These are phyloP conservation scores for Oreotragus oreotragus DNA, from an alignment of 2,113 vertebrate species.

Conservation along the genomic window DNA sequence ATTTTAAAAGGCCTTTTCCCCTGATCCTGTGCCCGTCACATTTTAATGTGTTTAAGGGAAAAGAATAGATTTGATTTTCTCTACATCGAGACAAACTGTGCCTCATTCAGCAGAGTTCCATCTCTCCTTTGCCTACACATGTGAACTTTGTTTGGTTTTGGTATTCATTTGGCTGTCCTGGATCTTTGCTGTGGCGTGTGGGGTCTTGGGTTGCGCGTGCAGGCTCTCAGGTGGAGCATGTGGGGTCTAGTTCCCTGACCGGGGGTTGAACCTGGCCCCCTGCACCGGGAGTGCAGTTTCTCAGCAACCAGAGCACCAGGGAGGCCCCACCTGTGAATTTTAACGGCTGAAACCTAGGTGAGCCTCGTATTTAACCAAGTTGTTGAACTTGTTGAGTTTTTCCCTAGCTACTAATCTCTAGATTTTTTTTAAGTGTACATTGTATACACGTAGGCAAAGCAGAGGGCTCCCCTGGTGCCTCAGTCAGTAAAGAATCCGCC, in stretches of 20 bases:
- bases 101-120: not conserved
- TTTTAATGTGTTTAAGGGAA: not conserved
- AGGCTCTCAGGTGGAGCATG: not conserved
- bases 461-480: not conserved
- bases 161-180: not conserved
- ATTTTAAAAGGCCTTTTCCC: not conserved
- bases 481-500: not conserved
- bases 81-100: not conserved
- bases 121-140: not conserved
- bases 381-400: not conserved
- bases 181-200: not conserved
- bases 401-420: not conserved
- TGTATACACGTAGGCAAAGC: not conserved
- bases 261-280: not conserved
- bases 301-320: not conserved
- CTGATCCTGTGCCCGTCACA: not conserved
- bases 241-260: not conserved
- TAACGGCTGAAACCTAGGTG: not conserved
- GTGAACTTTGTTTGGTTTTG: not conserved
- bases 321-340: not conserved
- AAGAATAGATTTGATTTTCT: not conserved
- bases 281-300: fast-evolving
- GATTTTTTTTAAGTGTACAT: not conserved
- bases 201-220: not conserved
- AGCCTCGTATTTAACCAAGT: not conserved